Evolutionary conservation across 2,888 invertebrate genomes (phyloP), one percentile per base, ranked within the genome.

Genomic region (Watsonalla cultraria): DNA sequence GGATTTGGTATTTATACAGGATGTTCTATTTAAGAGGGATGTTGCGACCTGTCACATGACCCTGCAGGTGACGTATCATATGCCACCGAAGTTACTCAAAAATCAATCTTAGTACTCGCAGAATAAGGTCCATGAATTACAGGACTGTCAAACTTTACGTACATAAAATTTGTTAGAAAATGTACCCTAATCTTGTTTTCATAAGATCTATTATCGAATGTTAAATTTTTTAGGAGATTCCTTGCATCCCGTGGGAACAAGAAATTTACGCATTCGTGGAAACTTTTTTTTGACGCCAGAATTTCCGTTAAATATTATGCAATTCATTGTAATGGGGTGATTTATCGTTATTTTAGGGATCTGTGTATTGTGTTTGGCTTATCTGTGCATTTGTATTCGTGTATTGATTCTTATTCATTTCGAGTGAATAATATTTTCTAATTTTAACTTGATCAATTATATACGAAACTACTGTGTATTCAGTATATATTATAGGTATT

Each of bases 11-110:
- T 80, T 78, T 72, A 76, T 72, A 79, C 83, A 84, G 82, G 82
- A 82, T 82, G 81, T 72, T 73, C 72, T 68, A 69, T 63, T 65
- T 78, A 83, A 86, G 90, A 88, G 89, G 89, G 90, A 88, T 88
- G 84, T 79, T 70, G 68, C 76, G 85, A 86, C 86, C 84, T 84
- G 80, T 86, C 88, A 74, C 86, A 87, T 85, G 89, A 86, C 84
- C 87, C 82, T 66, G 77, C 85, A 86, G 86, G 86, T 87, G 86
- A 80, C 80, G 76, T 67, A 70, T 71, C 77, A 76, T 72, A 68
- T 76, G 74, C 71, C 63, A 65, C 59, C 52, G 58, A 53, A 59
- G 24, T 53, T 62, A 60, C 45, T 9, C 47, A 24, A 69, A 66
- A 67, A 60, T 6, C 53, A 56, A 54, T 64, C 55, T 56, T 65